Evolutionary conservation across 2,113 vertebrate genomes (phyloP).

Genomic region (Dipodomys ordii): DNA sequence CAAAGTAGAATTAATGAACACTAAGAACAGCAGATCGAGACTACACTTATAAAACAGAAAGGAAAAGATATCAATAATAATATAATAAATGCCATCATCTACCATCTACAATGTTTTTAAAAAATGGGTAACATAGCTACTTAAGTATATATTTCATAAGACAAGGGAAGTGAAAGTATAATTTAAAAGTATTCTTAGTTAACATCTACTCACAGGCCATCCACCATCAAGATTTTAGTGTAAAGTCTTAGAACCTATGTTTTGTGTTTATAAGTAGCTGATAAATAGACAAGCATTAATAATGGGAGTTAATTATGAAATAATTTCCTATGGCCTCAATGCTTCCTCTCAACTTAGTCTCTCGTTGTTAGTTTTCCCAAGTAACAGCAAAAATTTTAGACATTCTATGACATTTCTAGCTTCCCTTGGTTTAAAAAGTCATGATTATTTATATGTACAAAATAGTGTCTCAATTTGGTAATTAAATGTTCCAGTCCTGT

Average conservation of each 20-base stretch:
- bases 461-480: not conserved
- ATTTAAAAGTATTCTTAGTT: not conserved
- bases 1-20: conserved; percentile 40
- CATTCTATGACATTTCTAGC: not conserved
- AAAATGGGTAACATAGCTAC: not conserved
- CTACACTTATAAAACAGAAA: not conserved
- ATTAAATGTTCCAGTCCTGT: not conserved
- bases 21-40: conserved; percentile 56
- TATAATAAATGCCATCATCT: not conserved
- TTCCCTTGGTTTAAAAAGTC: not conserved
- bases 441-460: not conserved
- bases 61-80: not conserved
- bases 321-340: not conserved
- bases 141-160: conserved; percentile 10
- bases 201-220: not conserved
- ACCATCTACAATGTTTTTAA: not conserved
- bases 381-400: not conserved
- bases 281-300: not conserved
- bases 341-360: not conserved
- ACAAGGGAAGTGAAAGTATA: not conserved
- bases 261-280: not conserved
- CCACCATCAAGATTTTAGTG: not conserved
- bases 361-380: not conserved
- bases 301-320: not conserved
- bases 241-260: not conserved